Percentiles rank a stretch among this genome's conserved stretches.
Conservation (phyloP, 2,113 vertebrate species). For the Actinemys pallida region DNA sequence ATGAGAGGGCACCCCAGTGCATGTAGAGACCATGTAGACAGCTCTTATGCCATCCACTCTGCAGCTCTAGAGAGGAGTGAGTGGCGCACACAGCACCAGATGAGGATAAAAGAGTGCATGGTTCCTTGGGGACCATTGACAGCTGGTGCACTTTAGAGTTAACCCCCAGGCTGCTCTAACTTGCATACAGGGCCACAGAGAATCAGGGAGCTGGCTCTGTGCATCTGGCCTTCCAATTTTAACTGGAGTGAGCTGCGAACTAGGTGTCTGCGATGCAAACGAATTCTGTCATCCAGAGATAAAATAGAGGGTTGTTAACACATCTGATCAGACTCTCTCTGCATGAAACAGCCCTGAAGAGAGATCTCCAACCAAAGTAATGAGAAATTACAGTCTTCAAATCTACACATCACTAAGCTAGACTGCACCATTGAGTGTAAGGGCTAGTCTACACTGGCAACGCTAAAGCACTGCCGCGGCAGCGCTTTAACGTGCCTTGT, state of each 20-base stretch:
- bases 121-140: neutral
- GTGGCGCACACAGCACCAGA: fast-evolving
- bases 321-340: neutral
- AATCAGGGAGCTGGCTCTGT: too few species aligned
- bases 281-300: too few species aligned
- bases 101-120: too few species aligned
- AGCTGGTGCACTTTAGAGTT: fast-evolving
- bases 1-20: fast-evolving
- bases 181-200: neutral
- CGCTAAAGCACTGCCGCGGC: too few species aligned
- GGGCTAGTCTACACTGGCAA: too few species aligned
- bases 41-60: neutral
- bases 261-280: neutral
- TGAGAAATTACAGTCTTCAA: neutral
- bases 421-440: neutral
- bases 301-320: too few species aligned
- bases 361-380: neutral
- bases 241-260: neutral
- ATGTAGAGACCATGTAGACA: fast-evolving
- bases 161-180: too few species aligned
- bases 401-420: neutral
- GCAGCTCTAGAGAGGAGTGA: fast-evolving
- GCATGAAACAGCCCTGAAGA: neutral
- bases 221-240: too few species aligned
- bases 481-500: too few species aligned